These are phyloP conservation scores for Antedon mediterranea DNA, from an alignment of 53 echinoderm and acorn worm genomes.

Conservation along the genomic window DNA sequence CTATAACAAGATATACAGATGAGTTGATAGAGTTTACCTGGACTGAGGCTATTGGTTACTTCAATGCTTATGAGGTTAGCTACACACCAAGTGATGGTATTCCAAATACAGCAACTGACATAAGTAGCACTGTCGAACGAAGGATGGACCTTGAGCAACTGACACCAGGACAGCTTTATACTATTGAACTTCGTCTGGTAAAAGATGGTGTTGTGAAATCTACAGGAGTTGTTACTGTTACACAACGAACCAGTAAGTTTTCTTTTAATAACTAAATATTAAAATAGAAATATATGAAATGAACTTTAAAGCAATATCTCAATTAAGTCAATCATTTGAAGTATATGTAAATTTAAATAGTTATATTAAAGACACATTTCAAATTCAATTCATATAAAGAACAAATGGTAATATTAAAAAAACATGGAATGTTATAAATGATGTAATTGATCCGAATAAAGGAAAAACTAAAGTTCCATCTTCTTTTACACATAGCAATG, in stretches of 20 bases:
- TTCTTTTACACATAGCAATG: too few relatives aligned
- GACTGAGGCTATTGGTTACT: constrained; percentile 51
- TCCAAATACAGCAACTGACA: constrained; percentile 25
- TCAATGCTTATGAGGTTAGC: constrained; percentile 38
- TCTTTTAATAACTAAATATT: neutral
- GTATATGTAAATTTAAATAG: too few relatives aligned
- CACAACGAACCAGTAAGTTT: constrained; percentile 19
- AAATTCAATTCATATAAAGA: too few relatives aligned
- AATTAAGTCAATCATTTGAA: too few relatives aligned
- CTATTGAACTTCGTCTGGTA: constrained; percentile 15
- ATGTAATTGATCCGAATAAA: too few relatives aligned
- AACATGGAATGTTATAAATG: too few relatives aligned
- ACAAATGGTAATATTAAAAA: too few relatives aligned
- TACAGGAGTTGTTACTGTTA: constrained; percentile 10
- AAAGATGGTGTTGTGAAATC: neutral
- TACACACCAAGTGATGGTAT: constrained; percentile 33
- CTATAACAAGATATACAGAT: constrained; percentile 6
- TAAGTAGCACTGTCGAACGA: constrained; percentile 10
- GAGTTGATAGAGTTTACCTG: constrained; percentile 22
- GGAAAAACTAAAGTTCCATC: too few relatives aligned
- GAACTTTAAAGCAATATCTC: too few relatives aligned
- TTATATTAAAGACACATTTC: too few relatives aligned
- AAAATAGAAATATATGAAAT: too few relatives aligned
- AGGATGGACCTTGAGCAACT: constrained; percentile 16
- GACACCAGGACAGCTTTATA: constrained; percentile 29